phyloP scores from a whole-genome alignment of 1,140 invertebrate species.

The Pogonomyrmex californicus region DNA sequence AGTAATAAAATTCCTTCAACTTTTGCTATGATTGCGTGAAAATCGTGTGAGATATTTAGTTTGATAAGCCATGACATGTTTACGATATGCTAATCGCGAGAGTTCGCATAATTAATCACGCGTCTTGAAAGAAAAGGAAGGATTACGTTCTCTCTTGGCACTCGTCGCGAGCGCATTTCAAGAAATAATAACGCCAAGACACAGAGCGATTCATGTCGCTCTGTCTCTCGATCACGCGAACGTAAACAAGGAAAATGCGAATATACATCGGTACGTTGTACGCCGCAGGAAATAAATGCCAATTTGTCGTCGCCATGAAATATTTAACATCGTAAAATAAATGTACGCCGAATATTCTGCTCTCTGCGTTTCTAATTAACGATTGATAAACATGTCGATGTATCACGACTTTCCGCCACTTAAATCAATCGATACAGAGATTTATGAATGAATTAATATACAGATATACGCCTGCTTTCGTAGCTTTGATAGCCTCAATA shows the following conservation, averaged over 20 bases:
- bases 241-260: neutral
- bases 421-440: neutral
- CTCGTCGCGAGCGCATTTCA: neutral
- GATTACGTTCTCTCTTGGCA: neutral
- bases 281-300: neutral
- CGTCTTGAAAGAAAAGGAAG: neutral
- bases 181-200: neutral
- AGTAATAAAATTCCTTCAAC: no score
- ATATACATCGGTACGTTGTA: neutral
- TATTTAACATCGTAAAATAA: slow-evolving; percentile 2
- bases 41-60: neutral
- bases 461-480: neutral
- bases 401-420: neutral
- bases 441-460: slow-evolving; percentile 12
- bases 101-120: neutral
- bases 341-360: neutral
- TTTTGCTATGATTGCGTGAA: neutral
- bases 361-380: neutral
- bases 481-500: neutral
- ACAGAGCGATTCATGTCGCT: neutral
- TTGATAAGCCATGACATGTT: neutral
- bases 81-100: neutral
- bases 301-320: slow-evolving; percentile 11
- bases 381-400: slow-evolving; percentile 6
- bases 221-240: neutral